Conservation (phyloP, 2,797 vertebrate genomes). For the Atherinosoma microstoma region DNA sequence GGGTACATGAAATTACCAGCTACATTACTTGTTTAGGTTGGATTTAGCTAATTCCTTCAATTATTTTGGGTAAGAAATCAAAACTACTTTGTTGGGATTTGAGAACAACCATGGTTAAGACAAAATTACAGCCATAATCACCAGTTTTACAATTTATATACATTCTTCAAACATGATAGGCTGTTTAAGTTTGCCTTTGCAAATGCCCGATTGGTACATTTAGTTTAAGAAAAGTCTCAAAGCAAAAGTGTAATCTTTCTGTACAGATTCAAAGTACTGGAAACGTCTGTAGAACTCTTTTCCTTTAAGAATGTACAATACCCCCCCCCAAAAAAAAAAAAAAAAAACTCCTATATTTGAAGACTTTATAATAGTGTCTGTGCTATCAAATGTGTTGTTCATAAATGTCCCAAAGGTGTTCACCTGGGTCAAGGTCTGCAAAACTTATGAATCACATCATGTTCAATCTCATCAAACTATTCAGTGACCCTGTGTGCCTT, state of each 20-base stretch:
- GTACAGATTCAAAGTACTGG: not conserved
- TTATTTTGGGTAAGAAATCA: not conserved
- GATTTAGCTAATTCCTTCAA: not conserved
- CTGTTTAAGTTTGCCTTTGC: not conserved
- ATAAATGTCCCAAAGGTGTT: not conserved
- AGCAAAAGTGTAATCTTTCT: not conserved
- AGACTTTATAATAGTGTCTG: not conserved
- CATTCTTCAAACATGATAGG: not conserved
- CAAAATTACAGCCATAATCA: too few species aligned
- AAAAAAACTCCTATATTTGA: not conserved
- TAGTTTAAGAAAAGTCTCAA: not conserved
- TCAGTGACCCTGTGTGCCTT: not conserved
- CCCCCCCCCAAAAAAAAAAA: too few species aligned
- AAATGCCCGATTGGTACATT: not conserved
- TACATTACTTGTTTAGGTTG: not conserved
- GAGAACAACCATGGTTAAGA: not conserved
- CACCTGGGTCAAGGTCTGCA: not conserved
- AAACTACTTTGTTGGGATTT: not conserved
- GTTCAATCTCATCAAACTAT: constrained; percentile 1
- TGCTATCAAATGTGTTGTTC: not conserved
- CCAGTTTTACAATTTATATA: too few species aligned
- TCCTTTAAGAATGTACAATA: not conserved
- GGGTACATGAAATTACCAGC: not conserved
- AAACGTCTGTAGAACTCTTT: not conserved
- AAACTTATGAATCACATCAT: not conserved